Base-by-base conservation (phyloP, 2,888 invertebrate genomes). In the Caenorhabditis doughertyi region DNA sequence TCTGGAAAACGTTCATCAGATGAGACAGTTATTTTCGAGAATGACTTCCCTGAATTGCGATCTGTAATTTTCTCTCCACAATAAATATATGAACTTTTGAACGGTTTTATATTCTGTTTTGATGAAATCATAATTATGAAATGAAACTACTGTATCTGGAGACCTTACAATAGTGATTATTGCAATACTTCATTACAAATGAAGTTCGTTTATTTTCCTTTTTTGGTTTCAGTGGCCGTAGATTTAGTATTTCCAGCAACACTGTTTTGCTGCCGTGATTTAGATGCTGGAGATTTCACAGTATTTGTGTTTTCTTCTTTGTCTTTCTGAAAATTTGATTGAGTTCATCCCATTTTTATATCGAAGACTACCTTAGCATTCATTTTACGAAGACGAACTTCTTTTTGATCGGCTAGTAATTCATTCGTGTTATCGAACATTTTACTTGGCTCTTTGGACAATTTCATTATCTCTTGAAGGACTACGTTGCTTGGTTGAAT, bases 31-130 rank as follows among this genome's bases (percentile, higher is more conserved):
- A 1, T 71, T 2, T 81, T 81, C 56, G 76, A 81, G 39, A 47
- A 74, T 4, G 81, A 81, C 25, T 81, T 81, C 29, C 74, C 74
- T n/a, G 81, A 81, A 29, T n/a, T 81, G 44, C 71, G 81, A 71
- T 81, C 81, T 18, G 76, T 81, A 47, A 56, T 81, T 23, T 81
- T 81, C 51, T 76, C 74, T 0, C 81, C 81, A 74, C 13, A 13
- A 9, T n/a, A n/a, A n/a, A n/a, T n/a, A n/a, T n/a, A n/a, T n/a
- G n/a, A n/a, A n/a, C n/a, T n/a, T n/a, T n/a, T n/a, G n/a, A n/a
- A n/a, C n/a, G n/a, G n/a, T n/a, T n/a, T n/a, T n/a, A n/a, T n/a
- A n/a, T n/a, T n/a, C n/a, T n/a, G n/a, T n/a, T n/a, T n/a, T n/a
- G n/a, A n/a, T n/a, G n/a, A n/a, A n/a, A n/a, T n/a, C n/a, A n/a